phyloP scores from a whole-genome alignment of 2,888 invertebrate species.

The Folsomia manolachei region DNA sequence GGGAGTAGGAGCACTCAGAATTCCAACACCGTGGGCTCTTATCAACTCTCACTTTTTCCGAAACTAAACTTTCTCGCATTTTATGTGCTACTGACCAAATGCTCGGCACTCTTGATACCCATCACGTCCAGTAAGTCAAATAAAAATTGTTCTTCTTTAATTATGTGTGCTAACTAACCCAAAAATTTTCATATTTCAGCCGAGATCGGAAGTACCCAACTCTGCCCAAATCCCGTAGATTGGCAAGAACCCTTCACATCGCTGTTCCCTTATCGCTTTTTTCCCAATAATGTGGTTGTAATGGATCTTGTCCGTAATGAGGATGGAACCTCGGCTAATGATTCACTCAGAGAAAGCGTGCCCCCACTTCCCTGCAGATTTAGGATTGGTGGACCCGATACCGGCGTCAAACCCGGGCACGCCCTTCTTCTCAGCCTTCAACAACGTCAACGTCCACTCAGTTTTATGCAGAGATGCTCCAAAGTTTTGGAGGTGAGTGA shows the following conservation, averaged over 20 bases:
- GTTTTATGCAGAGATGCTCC: not conserved
- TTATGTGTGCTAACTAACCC: no score
- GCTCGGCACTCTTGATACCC: constrained; percentile 1
- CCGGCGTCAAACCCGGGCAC: not conserved
- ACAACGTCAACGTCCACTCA: not conserved
- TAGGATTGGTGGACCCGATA: not conserved
- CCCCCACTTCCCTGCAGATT: not conserved
- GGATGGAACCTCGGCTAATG: not conserved
- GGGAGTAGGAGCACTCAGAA: not conserved
- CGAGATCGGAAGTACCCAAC: not conserved
- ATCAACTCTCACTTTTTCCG: not conserved
- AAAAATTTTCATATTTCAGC: not conserved
- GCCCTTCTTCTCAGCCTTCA: not conserved
- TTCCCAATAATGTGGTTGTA: not conserved
- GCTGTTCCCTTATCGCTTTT: not conserved
- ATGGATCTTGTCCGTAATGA: not conserved
- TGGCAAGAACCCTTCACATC: not conserved
- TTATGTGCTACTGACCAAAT: not conserved
- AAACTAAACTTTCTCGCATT: not conserved
- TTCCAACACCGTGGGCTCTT: not conserved
- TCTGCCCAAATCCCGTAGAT: constrained; percentile 4
- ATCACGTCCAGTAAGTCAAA: not conserved
- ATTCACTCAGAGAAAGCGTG: not conserved
- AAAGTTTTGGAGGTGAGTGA: not conserved
- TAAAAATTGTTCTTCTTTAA: no score